Base-by-base conservation (phyloP, 2,888 invertebrate genomes). In the Galerucella pusilla region DNA sequence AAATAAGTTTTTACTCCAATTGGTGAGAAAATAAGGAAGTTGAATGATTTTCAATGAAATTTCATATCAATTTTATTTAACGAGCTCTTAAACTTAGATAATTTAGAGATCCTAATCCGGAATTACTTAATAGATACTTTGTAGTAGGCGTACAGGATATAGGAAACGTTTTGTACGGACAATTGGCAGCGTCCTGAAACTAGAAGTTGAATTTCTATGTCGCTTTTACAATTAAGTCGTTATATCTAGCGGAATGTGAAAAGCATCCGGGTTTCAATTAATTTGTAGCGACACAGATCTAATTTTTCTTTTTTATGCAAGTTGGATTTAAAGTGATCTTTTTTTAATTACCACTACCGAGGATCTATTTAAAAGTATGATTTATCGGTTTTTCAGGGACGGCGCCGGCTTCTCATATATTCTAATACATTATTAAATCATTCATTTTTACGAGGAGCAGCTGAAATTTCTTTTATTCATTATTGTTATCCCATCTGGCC, bases 231-330 rank as follows among this genome's bases (percentile, higher is more conserved):
- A 72, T 72, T 66, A 72, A 72, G 49, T 72, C 66, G 66, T 72
- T 72, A 66, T 72, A 66, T 72, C 59, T 65, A 59, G 28, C 59
- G 72, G 72, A 72, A 72, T 71, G 71, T 59, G 28, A 61, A 74
- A 67, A 74, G 67, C 71, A 74, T 74, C 67, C 71, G 74, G 67
- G 73, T 73, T 66, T 70, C 57, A 66, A 75, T 73, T 67, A 67
- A 76, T 76, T 73, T 59, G 64, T 63, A 70, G 63, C 67, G 73
- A 75, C 71, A 76, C 68, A 73, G 61, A 72, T 72, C 49, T 49
- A 49, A 12, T 49, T 49, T 35, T 35, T 35, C 35, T 42, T 49
- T 73, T 76, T 64, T 54, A 35, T 45, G 42, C 67, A n/a, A 64
- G 28, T 66, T 61, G 57, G 12, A 70, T 68, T 71, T 42, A 70